phyloP scores from a whole-genome alignment of 2,888 invertebrate species.

The Hypselothyrea guttata region DNA sequence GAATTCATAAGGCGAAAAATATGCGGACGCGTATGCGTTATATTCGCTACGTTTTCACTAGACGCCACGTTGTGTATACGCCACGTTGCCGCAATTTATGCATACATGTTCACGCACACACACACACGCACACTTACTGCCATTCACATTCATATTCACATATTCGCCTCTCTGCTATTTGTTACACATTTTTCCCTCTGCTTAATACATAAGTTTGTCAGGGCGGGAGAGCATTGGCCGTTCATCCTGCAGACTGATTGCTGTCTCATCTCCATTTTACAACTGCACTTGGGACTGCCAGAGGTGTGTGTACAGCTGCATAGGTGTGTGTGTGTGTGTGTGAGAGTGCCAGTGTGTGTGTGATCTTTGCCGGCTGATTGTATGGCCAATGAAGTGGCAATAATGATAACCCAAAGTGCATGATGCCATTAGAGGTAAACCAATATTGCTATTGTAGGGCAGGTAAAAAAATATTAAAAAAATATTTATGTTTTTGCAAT shows the following conservation, averaged over 20 bases:
- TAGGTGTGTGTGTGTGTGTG: no score
- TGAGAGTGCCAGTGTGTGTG: neutral
- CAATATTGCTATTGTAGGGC: no score
- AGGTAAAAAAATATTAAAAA: neutral
- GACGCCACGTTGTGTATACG: slow-evolving; percentile 62
- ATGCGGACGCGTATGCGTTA: slow-evolving; percentile 53
- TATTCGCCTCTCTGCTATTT: slow-evolving; percentile 33
- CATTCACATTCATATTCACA: slow-evolving; percentile 23
- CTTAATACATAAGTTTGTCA: slow-evolving; percentile 44
- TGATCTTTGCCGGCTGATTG: slow-evolving; percentile 3
- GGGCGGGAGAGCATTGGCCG: slow-evolving; percentile 49
- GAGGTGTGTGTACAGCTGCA: neutral
- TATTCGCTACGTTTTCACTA: slow-evolving; percentile 10
- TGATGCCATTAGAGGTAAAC: neutral
- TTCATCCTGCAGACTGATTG: slow-evolving; percentile 34
- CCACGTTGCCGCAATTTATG: slow-evolving; percentile 71
- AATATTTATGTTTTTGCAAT: no score
- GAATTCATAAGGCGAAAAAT: slow-evolving; percentile 77
- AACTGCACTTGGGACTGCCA: neutral
- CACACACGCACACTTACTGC: slow-evolving; percentile 9
- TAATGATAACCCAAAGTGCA: neutral
- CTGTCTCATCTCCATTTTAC: slow-evolving; percentile 18
- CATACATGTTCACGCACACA: slow-evolving; percentile 46
- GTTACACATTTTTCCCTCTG: slow-evolving; percentile 32
- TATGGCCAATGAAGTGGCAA: slow-evolving; percentile 20